phyloP scores from a whole-genome alignment of 2,888 invertebrate species.

The Caenorhabditis macrosperma region DNA sequence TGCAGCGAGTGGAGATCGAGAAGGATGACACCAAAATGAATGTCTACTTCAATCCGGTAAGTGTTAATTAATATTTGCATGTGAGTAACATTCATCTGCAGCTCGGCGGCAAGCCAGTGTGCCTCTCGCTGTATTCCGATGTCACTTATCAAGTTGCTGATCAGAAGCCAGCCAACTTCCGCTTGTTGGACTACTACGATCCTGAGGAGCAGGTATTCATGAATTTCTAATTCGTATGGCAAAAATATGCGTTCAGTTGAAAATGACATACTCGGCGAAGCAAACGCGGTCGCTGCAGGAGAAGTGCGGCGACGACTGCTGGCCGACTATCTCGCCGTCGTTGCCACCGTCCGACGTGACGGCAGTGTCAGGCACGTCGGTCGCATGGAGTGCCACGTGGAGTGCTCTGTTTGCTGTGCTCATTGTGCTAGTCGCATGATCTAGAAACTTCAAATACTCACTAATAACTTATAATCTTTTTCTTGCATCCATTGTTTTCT shows the following conservation, averaged over 20 bases:
- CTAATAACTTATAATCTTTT: neutral
- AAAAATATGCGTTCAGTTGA: too few species aligned
- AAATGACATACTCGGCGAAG: conserved; percentile 72
- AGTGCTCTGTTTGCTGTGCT: conserved; percentile 32
- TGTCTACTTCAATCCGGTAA: conserved; percentile 82
- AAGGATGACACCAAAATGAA: conserved; percentile 81
- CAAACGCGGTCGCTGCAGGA: conserved; percentile 72
- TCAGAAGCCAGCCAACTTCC: conserved; percentile 90
- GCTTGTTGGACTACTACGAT: conserved; percentile 92
- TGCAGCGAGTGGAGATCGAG: conserved; percentile 81
- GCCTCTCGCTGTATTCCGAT: conserved; percentile 89
- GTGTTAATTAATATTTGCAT: too few species aligned
- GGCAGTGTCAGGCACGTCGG: conserved; percentile 30
- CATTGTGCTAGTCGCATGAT: conserved; percentile 32
- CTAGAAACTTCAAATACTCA: neutral
- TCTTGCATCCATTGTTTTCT: neutral
- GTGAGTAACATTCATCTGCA: conserved; percentile 57
- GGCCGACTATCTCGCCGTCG: conserved; percentile 62
- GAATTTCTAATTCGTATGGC: conserved; percentile 29
- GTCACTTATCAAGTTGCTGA: conserved; percentile 89
- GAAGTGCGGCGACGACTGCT: conserved; percentile 77
- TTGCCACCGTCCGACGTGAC: conserved; percentile 43
- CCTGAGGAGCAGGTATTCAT: conserved; percentile 82
- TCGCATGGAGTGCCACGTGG: conserved; percentile 8
- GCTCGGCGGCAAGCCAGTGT: conserved; percentile 81